Base-by-base conservation (phyloP, 2,888 invertebrate genomes). In the Omphaloscelis lunosa region DNA sequence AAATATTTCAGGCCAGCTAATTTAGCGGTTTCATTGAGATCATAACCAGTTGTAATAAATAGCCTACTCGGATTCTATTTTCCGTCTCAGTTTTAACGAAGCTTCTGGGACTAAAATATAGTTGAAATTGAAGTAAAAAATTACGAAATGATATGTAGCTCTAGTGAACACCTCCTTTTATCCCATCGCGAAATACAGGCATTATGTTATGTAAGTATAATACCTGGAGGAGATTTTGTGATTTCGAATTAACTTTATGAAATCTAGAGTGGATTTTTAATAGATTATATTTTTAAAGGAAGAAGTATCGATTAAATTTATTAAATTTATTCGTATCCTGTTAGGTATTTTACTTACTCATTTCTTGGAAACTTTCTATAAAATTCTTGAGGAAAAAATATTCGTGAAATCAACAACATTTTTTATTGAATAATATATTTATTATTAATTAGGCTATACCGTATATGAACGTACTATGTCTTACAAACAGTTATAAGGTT, bases 311-410 rank as follows among this genome's bases (percentile, higher is more conserved):
- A 58, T 59, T 4, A 53, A 56, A 56, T 39, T 39, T 9, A 41
- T 58, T 15, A 5, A 62, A n/a, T 53, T n/a, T 27, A 65, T 23
- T 48, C 12, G 20, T n/a, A n/a, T 63, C 48, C 48, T 80, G 51
- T 34, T 58, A 15, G 17, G 11, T 48, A 51, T 58, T 48, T 17
- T 12, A 51, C 51, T 34, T 11, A 65, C 27, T 27, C 23, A 20
- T 34, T 78, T 65, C 72, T 78, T 41, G 17, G 29, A 75, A 79
- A 75, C 48, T 75, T 66, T 82, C 65, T 66, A 66, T 61, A 59
- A 29, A 68, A 69, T 17, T 53, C 11, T 56, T 68, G 20, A 82
- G 76, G 76, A 82, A 82, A 75, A 77, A n/a, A 6, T n/a, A 39
- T 58, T 27, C 45, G n/a, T 27, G n/a, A 53, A 48, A 56, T 62